Evolutionary conservation across 2,888 invertebrate species (phyloP), one percentile per base, ranked within the genome.

Genomic region (Aromia moschata): DNA sequence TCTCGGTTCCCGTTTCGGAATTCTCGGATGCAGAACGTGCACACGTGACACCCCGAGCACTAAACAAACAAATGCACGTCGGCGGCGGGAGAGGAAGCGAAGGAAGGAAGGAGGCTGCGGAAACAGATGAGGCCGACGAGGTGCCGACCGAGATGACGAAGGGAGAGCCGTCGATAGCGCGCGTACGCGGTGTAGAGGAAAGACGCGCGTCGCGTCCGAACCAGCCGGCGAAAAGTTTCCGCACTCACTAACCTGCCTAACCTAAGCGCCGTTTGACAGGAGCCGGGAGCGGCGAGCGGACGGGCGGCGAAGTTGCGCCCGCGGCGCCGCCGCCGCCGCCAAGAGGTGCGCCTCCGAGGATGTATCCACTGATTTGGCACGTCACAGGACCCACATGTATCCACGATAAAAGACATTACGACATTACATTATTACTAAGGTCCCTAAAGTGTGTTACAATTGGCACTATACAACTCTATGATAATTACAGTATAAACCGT

Each of bases 21-120:
- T 49, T 36, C 49, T 52, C 52, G 44, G 52, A 52, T 53, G 53
- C 52, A 41, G 53, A n/a, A n/a, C n/a, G n/a, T 36, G 53, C 58
- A 53, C 58, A 58, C 53, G 58, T 58, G 58, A 53, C 58, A 33
- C 16, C 40, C 53, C 33, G n/a, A 18, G 33, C 47, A 53, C 52
- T 52, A 41, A 53, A 58, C 45, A 58, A 58, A 58, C 58, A 53
- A 58, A 58, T 58, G 43, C 53, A 53, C 56, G 40, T 44, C 20
- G 41, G n/a, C n/a, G n/a, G n/a, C n/a, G n/a, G n/a, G n/a, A 20
- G 58, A 40, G 46, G 45, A 45, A 58, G 45, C 30, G 52, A 18
- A 38, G 41, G 45, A 51, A 38, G 41, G 45, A 51, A 51, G 45
- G 51, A 51, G 43, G 58, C 45, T 41, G 51, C 44, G 56, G 15